These are phyloP conservation scores for Coelopa frigida DNA, from an alignment of 1,140 invertebrate species.

Conservation along the genomic window DNA sequence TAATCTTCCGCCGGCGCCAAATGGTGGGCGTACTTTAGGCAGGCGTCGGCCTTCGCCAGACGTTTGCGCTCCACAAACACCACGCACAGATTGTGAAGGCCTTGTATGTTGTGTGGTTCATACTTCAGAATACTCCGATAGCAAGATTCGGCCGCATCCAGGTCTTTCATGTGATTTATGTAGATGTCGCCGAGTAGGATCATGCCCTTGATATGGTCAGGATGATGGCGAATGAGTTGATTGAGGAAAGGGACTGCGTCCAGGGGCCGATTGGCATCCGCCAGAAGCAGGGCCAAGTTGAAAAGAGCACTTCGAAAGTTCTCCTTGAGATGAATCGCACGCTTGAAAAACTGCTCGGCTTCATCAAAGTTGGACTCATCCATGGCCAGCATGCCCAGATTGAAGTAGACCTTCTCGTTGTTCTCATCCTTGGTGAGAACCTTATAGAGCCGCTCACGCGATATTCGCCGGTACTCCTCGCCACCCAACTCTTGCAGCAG, in stretches of 20 bases:
- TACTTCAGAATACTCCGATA: conserved; percentile 79
- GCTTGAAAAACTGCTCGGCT: conserved; percentile 83
- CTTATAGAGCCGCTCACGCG: conserved; percentile 70
- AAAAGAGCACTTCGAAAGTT: conserved; percentile 90
- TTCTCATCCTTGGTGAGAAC: conserved; percentile 69
- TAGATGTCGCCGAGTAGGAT: conserved; percentile 94
- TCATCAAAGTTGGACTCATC: conserved; percentile 82
- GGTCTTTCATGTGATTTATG: conserved; percentile 91
- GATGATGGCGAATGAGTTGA: conserved; percentile 84
- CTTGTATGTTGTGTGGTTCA: conserved; percentile 89
- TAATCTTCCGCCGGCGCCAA: conserved; percentile 85
- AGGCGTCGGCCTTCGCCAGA: conserved; percentile 72
- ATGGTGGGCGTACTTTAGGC: conserved; percentile 68
- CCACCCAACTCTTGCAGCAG: conserved; percentile 82
- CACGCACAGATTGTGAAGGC: conserved; percentile 91
- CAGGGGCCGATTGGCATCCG: conserved; percentile 77
- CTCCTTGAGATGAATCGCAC: conserved; percentile 73
- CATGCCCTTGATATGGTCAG: conserved; percentile 89
- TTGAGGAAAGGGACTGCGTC: conserved; percentile 90
- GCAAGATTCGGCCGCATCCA: conserved; percentile 90
- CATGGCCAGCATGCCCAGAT: conserved; percentile 94
- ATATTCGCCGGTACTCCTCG: conserved; percentile 68
- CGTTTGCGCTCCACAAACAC: conserved; percentile 88
- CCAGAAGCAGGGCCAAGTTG: conserved; percentile 84
- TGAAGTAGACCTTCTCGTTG: conserved; percentile 88